Evolutionary conservation across 2,888 invertebrate genomes (phyloP).

Genomic region (Chaetogeoica ovagalla): DNA sequence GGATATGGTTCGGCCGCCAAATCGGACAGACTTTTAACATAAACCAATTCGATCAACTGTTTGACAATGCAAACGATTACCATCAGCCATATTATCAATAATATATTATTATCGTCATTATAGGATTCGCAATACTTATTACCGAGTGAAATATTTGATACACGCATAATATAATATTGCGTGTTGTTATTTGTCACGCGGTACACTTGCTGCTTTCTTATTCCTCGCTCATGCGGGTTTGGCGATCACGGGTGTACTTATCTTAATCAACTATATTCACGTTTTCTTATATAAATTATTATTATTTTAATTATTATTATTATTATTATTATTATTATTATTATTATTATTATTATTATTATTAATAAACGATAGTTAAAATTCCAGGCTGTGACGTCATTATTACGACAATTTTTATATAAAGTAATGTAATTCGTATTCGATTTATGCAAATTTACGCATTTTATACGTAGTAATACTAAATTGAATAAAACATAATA

Average conservation of each 20-base stretch:
- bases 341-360: background rate
- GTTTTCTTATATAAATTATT: background rate
- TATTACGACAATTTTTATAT: constrained; percentile 23
- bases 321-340: background rate
- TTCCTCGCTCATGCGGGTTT: background rate
- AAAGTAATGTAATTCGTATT: constrained; percentile 12
- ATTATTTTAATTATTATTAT: too few species aligned
- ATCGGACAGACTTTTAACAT: background rate
- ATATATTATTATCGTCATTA: background rate
- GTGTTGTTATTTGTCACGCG: background rate
- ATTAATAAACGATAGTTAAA: constrained; percentile 33
- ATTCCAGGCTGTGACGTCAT: constrained; percentile 49
- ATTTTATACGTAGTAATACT: constrained; percentile 9
- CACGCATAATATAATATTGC: too few species aligned
- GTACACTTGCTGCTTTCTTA: background rate
- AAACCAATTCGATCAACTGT: background rate
- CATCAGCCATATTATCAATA: constrained; percentile 36
- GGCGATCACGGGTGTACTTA: constrained; percentile 6
- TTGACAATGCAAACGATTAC: constrained; percentile 8
- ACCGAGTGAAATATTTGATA: background rate
- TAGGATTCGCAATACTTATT: too few species aligned
- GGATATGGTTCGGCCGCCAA: constrained; percentile 58
- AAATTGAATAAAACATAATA: constrained; percentile 38
- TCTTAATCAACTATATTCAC: constrained; percentile 28
- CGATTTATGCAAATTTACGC: constrained; percentile 1